These are phyloP conservation scores for Sialia sialis DNA, from an alignment of 2,113 vertebrate species.

Conservation along the genomic window DNA sequence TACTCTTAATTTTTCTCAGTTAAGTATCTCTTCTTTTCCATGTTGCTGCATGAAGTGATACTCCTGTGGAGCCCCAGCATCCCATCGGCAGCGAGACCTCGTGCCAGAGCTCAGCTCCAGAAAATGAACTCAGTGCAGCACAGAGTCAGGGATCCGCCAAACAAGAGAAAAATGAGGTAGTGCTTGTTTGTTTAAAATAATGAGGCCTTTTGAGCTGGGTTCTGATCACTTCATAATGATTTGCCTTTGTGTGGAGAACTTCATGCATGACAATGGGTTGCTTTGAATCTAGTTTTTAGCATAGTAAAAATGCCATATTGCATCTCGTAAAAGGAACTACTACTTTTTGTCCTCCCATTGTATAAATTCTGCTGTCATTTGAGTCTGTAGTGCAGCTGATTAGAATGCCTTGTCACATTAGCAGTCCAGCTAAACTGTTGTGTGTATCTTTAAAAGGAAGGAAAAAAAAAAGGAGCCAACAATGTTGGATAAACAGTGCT, in stretches of 20 bases:
- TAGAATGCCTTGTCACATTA: background rate
- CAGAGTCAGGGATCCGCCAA: constrained; percentile 70
- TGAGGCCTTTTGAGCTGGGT: background rate
- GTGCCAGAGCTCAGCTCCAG: constrained; percentile 72
- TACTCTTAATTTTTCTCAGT: background rate
- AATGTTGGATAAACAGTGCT: background rate
- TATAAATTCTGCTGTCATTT: background rate
- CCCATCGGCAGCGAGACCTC: constrained; percentile 71
- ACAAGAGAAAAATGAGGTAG: constrained; percentile 88
- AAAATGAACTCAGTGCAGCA: constrained; percentile 77
- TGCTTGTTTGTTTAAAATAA: constrained; percentile 15
- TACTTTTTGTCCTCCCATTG: background rate
- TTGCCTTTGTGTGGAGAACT: constrained; percentile 1
- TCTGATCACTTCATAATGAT: background rate
- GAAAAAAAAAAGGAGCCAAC: background rate
- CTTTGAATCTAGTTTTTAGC: background rate
- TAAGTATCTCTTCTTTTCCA: constrained; percentile 9
- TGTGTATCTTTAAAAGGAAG: background rate
- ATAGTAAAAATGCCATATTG: background rate
- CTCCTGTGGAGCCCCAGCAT: constrained; percentile 82
- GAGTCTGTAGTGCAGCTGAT: background rate
- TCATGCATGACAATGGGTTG: background rate
- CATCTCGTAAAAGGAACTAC: background rate
- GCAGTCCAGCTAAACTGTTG: background rate
- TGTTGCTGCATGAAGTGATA: constrained; percentile 75